Evolutionary conservation across 2,113 vertebrate species (phyloP).

Genomic region (Mesoclemmys tuberculata): DNA sequence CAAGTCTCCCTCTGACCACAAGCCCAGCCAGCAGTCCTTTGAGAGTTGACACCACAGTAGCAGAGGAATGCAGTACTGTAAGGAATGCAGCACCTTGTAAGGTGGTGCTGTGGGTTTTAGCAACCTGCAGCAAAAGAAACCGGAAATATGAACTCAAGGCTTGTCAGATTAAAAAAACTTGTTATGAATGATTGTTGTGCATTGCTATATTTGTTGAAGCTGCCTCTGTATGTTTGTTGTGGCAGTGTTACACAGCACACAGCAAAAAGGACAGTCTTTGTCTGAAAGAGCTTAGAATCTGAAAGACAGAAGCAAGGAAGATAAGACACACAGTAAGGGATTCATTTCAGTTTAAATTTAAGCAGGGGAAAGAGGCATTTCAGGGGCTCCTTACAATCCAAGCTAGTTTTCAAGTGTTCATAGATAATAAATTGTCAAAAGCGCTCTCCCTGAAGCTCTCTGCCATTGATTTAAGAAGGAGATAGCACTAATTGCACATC

Average conservation of each 20-base stretch:
- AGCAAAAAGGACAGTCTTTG: background rate
- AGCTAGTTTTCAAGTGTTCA: background rate
- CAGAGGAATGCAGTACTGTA: background rate
- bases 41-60: background rate
- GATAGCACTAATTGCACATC: too few species aligned
- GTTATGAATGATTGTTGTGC: background rate
- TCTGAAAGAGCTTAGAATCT: background rate
- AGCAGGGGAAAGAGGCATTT: background rate
- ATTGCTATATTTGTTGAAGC: background rate
- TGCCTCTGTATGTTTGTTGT: background rate
- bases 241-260: background rate
- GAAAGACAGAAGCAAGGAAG: background rate
- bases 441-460: too few species aligned
- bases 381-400: background rate
- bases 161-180: background rate
- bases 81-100: background rate
- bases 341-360: background rate
- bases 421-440: background rate
- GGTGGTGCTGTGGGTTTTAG: background rate
- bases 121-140: accelerated
- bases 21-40: background rate
- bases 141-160: background rate
- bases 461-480: too few species aligned
- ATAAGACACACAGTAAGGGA: background rate
- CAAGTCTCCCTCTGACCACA: background rate